Percentiles rank a stretch among this genome's conserved stretches.
These are phyloP conservation scores for Delphinapterus leucas DNA, from an alignment of 2,113 vertebrate genomes.

Conservation along the genomic window DNA sequence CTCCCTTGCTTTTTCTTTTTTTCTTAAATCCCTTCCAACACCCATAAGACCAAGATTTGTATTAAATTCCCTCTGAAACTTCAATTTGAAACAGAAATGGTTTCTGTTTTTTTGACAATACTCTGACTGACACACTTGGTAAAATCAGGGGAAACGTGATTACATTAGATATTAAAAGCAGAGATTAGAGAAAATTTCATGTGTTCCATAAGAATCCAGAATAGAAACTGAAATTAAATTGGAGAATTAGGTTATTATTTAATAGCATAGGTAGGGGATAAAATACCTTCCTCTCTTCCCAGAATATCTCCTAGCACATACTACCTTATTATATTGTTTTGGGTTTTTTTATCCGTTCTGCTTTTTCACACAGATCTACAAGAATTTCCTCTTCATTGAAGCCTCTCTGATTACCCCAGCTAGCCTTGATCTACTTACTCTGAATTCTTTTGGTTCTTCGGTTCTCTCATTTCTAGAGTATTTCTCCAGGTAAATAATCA, in stretches of 20 bases:
- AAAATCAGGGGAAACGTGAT: not conserved
- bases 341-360: not conserved
- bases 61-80: not conserved
- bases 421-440: not conserved
- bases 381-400: not conserved
- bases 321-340: not conserved
- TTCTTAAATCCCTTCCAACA: not conserved
- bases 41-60: not conserved
- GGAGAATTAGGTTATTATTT: not conserved
- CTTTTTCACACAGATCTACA: not conserved
- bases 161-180: not conserved
- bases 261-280: not conserved
- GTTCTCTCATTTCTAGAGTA: not conserved
- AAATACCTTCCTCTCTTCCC: not conserved
- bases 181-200: not conserved
- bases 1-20: not conserved
- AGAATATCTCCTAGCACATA: not conserved
- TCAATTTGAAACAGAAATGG: not conserved
- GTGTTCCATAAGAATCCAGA: not conserved
- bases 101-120: conserved; percentile 7
- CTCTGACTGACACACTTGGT: not conserved
- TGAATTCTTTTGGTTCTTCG: not conserved
- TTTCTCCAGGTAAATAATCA: not conserved
- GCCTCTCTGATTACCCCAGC: not conserved
- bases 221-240: not conserved